Evolutionary conservation across 2,113 vertebrate species (phyloP).

Genomic region (Colius striatus): DNA sequence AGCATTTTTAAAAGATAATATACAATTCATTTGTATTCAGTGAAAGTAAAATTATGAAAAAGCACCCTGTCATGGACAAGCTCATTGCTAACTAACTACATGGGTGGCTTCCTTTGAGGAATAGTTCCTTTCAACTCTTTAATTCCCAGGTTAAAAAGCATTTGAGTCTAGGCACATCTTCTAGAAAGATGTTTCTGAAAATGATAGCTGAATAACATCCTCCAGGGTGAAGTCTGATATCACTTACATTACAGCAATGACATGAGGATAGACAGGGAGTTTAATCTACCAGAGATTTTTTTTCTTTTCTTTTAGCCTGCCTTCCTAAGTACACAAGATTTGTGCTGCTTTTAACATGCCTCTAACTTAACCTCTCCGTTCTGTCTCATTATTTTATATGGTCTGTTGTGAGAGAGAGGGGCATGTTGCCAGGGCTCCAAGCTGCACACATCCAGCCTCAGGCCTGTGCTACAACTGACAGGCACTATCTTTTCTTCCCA

Average conservation of each 20-base stretch:
- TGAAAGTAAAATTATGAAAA: constrained; percentile 12
- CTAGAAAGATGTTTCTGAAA: neutral
- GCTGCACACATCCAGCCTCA: accelerated
- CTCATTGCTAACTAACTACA: constrained; percentile 29
- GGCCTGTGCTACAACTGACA: accelerated
- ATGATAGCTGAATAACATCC: neutral
- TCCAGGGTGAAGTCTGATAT: neutral
- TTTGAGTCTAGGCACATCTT: neutral
- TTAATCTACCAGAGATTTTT: neutral
- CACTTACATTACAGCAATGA: neutral
- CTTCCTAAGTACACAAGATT: neutral
- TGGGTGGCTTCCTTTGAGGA: constrained; percentile 33
- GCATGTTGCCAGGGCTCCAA: accelerated
- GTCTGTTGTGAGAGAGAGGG: neutral
- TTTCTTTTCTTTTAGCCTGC: neutral
- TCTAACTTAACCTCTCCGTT: neutral
- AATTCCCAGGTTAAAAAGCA: neutral
- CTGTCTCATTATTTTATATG: neutral
- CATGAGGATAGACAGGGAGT: neutral
- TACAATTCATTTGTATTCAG: neutral
- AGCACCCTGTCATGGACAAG: neutral
- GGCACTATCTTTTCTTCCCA: neutral
- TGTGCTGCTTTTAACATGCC: neutral
- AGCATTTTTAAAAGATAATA: constrained; percentile 29
- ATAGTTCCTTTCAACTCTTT: neutral